Conservation (phyloP, 1,140 invertebrate species). For the Teleopsis dalmanni region DNA sequence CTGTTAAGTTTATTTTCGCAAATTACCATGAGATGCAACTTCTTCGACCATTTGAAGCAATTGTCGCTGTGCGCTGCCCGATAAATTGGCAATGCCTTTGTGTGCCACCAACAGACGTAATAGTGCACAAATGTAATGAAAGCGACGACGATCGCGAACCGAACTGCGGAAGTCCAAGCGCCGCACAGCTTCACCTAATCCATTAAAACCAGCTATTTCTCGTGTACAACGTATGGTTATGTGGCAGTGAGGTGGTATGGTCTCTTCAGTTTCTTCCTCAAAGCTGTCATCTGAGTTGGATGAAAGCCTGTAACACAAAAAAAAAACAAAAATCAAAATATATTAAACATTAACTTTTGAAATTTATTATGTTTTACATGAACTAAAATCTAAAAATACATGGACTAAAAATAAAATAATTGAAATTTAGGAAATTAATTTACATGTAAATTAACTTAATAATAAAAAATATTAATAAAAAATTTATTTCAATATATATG, state of each 20-base stretch:
- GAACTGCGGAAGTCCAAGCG: slow-evolving; percentile 89
- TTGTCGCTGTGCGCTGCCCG: slow-evolving; percentile 88
- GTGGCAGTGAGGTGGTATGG: slow-evolving; percentile 79
- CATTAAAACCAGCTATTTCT: slow-evolving; percentile 93
- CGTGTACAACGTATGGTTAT: slow-evolving; percentile 85
- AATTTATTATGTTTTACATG: too few species aligned
- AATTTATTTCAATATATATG: too few species aligned
- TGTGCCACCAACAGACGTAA: slow-evolving; percentile 79
- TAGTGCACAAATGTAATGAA: slow-evolving; percentile 94
- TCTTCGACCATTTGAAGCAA: slow-evolving; percentile 91
- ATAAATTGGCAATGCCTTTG: slow-evolving; percentile 70
- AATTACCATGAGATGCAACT: slow-evolving; percentile 78
- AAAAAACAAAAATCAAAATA: background rate
- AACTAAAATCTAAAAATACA: too few species aligned
- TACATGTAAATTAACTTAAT: too few species aligned
- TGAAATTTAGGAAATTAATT: too few species aligned
- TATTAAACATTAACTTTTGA: too few species aligned
- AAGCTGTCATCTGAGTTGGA: slow-evolving; percentile 32
- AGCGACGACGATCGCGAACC: slow-evolving; percentile 84
- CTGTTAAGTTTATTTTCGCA: background rate
- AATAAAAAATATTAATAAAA: too few species aligned
- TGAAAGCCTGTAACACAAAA: slow-evolving; percentile 7
- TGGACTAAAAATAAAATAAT: too few species aligned
- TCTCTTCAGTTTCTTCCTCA: slow-evolving; percentile 41
- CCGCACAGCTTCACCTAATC: slow-evolving; percentile 88